Conservation (phyloP, 1,140 invertebrate genomes). For the Macrocentrus cingulum region DNA sequence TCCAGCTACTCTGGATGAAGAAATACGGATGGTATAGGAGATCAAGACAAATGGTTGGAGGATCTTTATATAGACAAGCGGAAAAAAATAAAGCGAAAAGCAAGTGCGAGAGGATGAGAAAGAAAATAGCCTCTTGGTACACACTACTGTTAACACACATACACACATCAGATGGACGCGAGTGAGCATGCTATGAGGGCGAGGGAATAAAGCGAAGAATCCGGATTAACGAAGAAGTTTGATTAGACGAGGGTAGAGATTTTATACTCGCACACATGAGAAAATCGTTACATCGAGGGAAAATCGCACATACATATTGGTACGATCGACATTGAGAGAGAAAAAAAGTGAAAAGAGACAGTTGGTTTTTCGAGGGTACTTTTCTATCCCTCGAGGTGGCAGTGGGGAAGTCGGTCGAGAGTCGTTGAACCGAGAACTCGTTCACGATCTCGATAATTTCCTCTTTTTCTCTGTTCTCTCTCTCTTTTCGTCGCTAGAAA, state of each 20-base stretch:
- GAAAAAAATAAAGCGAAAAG: not conserved
- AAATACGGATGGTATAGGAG: slow-evolving; percentile 21
- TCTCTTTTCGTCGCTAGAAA: slow-evolving; percentile 8
- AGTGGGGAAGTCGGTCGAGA: slow-evolving; percentile 24
- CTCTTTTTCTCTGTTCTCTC: slow-evolving; percentile 6
- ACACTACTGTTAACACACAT: too few relatives aligned
- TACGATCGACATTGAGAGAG: not conserved
- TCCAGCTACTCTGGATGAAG: slow-evolving; percentile 13
- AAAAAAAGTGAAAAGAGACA: slow-evolving; percentile 7
- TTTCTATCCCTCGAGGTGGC: slow-evolving; percentile 13
- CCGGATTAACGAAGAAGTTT: slow-evolving; percentile 20
- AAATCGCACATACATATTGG: not conserved
- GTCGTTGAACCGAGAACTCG: slow-evolving; percentile 25
- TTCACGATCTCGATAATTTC: slow-evolving; percentile 25
- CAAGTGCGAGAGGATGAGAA: slow-evolving; percentile 1
- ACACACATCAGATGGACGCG: too few relatives aligned
- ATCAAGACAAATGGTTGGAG: slow-evolving; percentile 24
- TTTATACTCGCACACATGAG: slow-evolving; percentile 2
- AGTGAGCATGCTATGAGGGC: not conserved
- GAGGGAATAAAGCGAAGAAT: not conserved
- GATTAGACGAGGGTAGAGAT: slow-evolving; percentile 14
- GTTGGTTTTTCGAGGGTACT: slow-evolving; percentile 11
- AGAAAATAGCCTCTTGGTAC: too few relatives aligned
- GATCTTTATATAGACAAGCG: not conserved
- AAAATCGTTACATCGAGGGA: not conserved